A percentile compares a stretch with the other conserved stretches of the same genome.
Evolutionary conservation across 92 coral and sea anemone genomes (phyloP).

Genomic region (Pocillopora grandis): DNA sequence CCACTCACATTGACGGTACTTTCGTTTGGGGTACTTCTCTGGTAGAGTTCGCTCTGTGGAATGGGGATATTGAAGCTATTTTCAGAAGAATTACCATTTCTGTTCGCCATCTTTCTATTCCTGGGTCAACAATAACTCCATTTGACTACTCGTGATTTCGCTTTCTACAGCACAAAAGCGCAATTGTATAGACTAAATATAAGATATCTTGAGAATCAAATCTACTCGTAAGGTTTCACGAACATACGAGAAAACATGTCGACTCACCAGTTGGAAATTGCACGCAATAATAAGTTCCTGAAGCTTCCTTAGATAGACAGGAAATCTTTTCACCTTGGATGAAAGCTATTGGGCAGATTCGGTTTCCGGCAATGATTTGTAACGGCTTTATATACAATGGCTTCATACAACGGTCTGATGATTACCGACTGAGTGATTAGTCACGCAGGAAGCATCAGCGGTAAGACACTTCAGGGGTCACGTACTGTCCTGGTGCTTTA

Average conservation of each 20-base stretch:
- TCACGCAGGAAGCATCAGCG: neutral
- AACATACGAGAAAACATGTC: neutral
- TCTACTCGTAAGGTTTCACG: neutral
- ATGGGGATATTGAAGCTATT: neutral
- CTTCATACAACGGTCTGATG: neutral
- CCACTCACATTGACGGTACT: neutral
- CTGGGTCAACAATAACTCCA: neutral
- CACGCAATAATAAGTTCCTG: neutral
- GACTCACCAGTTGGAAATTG: neutral
- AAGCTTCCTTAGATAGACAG: neutral
- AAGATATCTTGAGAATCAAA: neutral
- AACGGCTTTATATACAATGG: neutral
- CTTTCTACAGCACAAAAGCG: neutral
- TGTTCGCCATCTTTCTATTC: neutral
- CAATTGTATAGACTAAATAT: neutral
- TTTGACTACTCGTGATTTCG: neutral
- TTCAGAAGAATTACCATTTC: neutral
- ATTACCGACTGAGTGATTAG: neutral
- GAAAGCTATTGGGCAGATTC: neutral
- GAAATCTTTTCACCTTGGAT: neutral
- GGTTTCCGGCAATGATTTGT: neutral
- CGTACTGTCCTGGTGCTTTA: neutral
- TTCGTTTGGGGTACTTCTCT: neutral
- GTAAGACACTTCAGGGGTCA: neutral
- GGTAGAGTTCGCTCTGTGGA: constrained; percentile 8